Evolutionary conservation across 2,797 vertebrate species (phyloP).

Genomic region (Scleropages formosus): DNA sequence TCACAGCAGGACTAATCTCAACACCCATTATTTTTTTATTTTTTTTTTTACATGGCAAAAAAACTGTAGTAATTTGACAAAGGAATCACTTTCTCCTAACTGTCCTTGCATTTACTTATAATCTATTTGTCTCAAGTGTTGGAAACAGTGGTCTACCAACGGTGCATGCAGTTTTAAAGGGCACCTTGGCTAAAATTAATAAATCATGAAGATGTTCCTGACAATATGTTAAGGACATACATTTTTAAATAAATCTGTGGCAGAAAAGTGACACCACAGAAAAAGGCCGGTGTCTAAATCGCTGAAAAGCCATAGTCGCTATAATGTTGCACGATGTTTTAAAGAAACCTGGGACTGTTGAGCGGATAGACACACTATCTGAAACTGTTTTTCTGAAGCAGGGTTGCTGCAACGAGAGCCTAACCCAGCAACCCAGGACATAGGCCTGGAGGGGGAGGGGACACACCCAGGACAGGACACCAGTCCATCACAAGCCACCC

Average conservation of each 20-base stretch:
- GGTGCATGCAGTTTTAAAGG: conserved; percentile 59
- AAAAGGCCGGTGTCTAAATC: conserved; percentile 69
- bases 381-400: too few species aligned
- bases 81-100: not conserved
- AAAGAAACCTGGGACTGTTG: conserved; percentile 67
- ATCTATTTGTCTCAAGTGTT: conserved; percentile 60
- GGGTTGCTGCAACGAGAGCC: too few species aligned
- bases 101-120: conserved; percentile 57
- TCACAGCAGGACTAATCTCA: too few species aligned
- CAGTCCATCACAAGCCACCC: too few species aligned
- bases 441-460: too few species aligned
- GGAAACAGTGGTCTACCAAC: conserved; percentile 36
- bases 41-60: conserved; percentile 8
- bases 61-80: not conserved
- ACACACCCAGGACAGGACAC: too few species aligned
- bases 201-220: conserved; percentile 60
- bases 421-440: too few species aligned
- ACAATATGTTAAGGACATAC: conserved; percentile 57
- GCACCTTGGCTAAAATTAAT: conserved; percentile 59
- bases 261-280: conserved; percentile 59
- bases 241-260: conserved; percentile 64
- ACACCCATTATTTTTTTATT: not conserved
- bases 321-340: conserved; percentile 74
- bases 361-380: too few species aligned
- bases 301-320: conserved; percentile 67